Evolutionary conservation across 1,140 invertebrate genomes (phyloP).

Genomic region (Drosophila nikananu): DNA sequence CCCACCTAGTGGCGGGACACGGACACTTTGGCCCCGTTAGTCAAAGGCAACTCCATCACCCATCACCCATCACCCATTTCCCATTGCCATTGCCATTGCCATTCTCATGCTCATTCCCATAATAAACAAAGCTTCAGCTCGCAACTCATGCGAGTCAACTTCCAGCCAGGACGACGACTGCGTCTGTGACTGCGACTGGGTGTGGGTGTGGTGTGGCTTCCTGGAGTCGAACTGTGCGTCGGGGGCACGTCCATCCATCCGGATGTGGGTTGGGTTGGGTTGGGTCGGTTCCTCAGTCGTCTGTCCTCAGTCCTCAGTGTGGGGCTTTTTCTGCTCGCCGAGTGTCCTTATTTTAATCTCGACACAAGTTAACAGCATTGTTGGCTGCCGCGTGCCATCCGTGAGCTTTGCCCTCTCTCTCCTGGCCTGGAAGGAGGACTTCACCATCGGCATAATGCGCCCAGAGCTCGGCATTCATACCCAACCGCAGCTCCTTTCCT

Average conservation of each 20-base stretch:
- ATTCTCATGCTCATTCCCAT: constrained; percentile 24
- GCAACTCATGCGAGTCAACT: constrained; percentile 76
- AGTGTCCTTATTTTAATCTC: constrained; percentile 83
- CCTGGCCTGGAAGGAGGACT: no score
- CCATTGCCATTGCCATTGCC: constrained; percentile 7
- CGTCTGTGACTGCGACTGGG: neutral
- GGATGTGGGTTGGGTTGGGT: neutral
- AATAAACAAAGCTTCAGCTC: constrained; percentile 78
- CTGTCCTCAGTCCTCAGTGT: constrained; percentile 2
- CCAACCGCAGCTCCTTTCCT: constrained; percentile 41
- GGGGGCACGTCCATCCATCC: constrained; percentile 45
- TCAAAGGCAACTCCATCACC: constrained; percentile 39
- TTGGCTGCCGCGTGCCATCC: constrained; percentile 73
- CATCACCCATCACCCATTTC: constrained; percentile 2
- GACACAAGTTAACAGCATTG: constrained; percentile 82
- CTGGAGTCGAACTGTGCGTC: constrained; percentile 16
- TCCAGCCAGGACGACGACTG: constrained; percentile 11
- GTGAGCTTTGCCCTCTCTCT: constrained; percentile 50
- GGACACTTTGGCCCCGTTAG: constrained; percentile 40
- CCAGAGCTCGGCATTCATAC: constrained; percentile 15
- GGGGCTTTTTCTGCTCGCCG: constrained; percentile 60
- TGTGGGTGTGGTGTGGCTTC: neutral
- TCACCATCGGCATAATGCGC: constrained; percentile 61
- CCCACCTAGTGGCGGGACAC: neutral
- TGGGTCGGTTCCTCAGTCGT: neutral